Evolutionary conservation across 2,113 vertebrate genomes (phyloP), one percentile per base, ranked within the genome.

Genomic region (Semnopithecus entellus): DNA sequence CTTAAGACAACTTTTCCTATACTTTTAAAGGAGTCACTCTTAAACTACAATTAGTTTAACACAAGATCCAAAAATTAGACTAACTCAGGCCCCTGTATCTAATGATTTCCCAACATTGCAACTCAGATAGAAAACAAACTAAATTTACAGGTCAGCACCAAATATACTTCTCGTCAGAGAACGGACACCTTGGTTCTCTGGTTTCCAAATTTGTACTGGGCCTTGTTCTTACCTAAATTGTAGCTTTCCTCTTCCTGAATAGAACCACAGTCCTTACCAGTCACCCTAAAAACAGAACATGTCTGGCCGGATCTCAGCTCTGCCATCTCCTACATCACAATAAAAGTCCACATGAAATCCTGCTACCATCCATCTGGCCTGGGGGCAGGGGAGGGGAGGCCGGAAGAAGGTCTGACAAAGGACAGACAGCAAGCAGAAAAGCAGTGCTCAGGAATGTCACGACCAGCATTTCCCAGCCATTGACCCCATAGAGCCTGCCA

Each of bases 251-350:
- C 30, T 96, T 94, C 83, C 91, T 64, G 45, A 95, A 91, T 89
- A 83, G 93, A 97, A 95, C 96, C 97, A 48, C 96, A 83, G 82
- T 79, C 73, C 89, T 86, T 78, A 91, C 96, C 91, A 75, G 93
- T 50, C 68, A 76, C 82, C 86, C 97, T 97, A 95, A 97, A 98
- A 96, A 97, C 95, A 96, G 96, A 88, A 79, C 20, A 4, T 0
- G 9, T 95, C 94, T 92, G 86, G 84, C 75, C 86, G 73, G 45
- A 57, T 66, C 87, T 72, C 68, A 12, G 13, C 43, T 76, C 59
- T 43, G 59, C 61, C 70, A 50, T 80, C 66, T 78, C 76, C 92
- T 17, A 35, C 11, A 27, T 25, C 50, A 32, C 89, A 79, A 48
- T 20, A 40, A 35, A 80, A 73, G 61, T 59, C 64, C 76, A 70